A percentile compares a stretch with the other conserved stretches of the same genome.
Evolutionary conservation across 2,797 vertebrate species (phyloP).

Genomic region (Coregonus sp.): DNA sequence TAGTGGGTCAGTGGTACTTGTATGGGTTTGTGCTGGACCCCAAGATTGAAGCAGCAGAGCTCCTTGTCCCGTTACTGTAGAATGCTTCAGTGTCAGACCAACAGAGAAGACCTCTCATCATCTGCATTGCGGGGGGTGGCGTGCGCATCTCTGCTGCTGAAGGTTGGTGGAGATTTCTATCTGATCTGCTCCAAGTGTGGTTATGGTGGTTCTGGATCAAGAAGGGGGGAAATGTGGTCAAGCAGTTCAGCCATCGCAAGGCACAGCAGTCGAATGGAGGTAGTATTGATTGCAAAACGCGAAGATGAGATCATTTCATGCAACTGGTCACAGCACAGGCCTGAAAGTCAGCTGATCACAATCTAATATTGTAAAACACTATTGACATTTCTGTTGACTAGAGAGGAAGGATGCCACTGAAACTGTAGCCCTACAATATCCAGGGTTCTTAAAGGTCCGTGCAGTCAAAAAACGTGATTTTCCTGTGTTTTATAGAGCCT

Average conservation of each 20-base stretch:
- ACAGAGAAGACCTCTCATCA: constrained; percentile 96
- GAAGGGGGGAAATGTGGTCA: not conserved
- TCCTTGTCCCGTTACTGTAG: constrained; percentile 91
- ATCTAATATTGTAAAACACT: not conserved
- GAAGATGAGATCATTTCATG: constrained; percentile 37
- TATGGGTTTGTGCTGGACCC: constrained; percentile 89
- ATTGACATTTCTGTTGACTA: not conserved
- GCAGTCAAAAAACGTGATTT: no score
- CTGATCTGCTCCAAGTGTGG: constrained; percentile 81
- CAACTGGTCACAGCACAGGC: constrained; percentile 34
- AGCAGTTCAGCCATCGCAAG: constrained; percentile 7
- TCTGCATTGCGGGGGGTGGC: constrained; percentile 93
- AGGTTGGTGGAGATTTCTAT: constrained; percentile 91
- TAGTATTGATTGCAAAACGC: not conserved
- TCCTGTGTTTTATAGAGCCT: no score
- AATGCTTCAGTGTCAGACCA: constrained; percentile 95
- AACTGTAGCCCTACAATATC: not conserved
- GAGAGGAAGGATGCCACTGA: not conserved
- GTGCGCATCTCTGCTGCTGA: constrained; percentile 87
- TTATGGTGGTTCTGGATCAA: constrained; percentile 42
- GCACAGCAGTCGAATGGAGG: constrained; percentile 22
- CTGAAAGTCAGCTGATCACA: not conserved
- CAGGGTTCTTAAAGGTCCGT: not conserved
- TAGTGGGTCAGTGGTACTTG: constrained; percentile 92
- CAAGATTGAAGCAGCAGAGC: constrained; percentile 79